phyloP scores from a whole-genome alignment of 2,113 vertebrate genomes.

The Nyctibius bracteatus region DNA sequence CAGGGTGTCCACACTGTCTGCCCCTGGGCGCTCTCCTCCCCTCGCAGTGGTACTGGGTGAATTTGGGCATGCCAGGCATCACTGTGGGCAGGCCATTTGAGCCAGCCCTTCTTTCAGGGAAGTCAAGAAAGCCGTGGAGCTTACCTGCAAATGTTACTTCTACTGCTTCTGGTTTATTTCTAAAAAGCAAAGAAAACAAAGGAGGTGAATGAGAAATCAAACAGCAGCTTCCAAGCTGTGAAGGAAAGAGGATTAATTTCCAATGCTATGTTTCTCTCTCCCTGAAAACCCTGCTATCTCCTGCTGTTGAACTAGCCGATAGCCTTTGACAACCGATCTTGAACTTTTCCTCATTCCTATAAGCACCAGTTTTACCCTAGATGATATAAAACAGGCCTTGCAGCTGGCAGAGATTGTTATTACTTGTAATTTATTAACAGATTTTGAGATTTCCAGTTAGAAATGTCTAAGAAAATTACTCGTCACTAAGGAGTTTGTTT shows the following conservation, averaged over 20 bases:
- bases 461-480: neutral
- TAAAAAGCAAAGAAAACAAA: conserved; percentile 62
- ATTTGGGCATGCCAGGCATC: neutral
- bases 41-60: neutral
- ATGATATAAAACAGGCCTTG: neutral
- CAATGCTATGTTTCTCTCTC: neutral
- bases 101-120: neutral
- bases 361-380: neutral
- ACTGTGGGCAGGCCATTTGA: neutral
- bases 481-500: neutral
- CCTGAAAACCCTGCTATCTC: neutral
- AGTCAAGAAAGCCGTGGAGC: neutral
- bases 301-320: neutral
- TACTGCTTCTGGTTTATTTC: conserved; percentile 97
- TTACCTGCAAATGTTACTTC: conserved; percentile 99
- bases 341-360: neutral
- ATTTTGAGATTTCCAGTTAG: neutral
- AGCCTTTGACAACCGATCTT: neutral
- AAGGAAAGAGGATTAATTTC: conserved; percentile 31
- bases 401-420: neutral
- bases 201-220: neutral
- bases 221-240: neutral
- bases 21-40: neutral
- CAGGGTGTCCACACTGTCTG: neutral
- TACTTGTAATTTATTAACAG: neutral